Evolutionary conservation across 2,797 vertebrate genomes (phyloP), one percentile per base, ranked within the genome.

Genomic region (Brachyalestes nurse): DNA sequence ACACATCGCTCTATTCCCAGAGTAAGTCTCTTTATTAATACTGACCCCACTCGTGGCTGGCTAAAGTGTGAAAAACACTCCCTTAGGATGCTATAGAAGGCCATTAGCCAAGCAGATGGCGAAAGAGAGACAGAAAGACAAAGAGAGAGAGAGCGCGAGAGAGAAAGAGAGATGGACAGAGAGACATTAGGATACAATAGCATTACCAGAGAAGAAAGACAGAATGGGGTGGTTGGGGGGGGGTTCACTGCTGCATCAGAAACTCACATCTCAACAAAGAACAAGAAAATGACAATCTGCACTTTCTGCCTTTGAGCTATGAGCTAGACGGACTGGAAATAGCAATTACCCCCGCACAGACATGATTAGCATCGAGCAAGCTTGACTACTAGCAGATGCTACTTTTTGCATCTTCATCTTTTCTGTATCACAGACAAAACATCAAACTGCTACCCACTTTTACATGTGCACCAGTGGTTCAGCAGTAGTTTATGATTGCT

Each of bases 271-370:
- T 23, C 80, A 81, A 84, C 84, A 84, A 87, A 84, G 81, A 47
- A 71, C 42, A 77, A 81, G 70, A 60, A 87, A 86, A 84, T 83
- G 76, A 84, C 80, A 83, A 81, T 81, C 67, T 82, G 72, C 66
- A 66, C 82, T 84, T 87, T 79, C 80, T 86, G 82, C 83, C 83
- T 82, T 85, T 82, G 77, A 83, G 83, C 75, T 80, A 80, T 82
- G 74, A 83, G 80, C 75, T 80, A 80, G 16, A 47, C 58, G 72
- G 60, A 71, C 83, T 87, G 81, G 83, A 84, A 83, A 82, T 82
- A 78, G 78, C 79, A 85, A 85, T 88, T 85, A 86, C 83, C 62
- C 83, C 79, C 72, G 73, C 81, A 5, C 66, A 72, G 85, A 81
- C 80, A 85, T 80, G 82, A 85, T 83, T 85, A 87, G 76, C 57